These are phyloP conservation scores for Indri indri DNA, from an alignment of 2,113 vertebrate species.

Conservation along the genomic window DNA sequence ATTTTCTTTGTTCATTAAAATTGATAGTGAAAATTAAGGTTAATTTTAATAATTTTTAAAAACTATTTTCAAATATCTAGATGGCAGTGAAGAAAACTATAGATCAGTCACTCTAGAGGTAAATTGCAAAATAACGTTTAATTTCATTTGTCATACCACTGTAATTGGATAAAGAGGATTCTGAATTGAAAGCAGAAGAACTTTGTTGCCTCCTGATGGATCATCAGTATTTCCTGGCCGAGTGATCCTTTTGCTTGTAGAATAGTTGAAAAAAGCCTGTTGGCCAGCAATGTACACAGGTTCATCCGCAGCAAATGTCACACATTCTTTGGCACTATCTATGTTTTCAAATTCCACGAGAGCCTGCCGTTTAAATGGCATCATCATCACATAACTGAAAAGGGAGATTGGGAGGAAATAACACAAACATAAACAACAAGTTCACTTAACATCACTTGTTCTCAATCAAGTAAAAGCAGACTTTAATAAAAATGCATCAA, in stretches of 20 bases:
- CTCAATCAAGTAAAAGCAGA: constrained; percentile 36
- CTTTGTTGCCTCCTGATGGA: constrained; percentile 94
- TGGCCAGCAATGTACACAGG: constrained; percentile 93
- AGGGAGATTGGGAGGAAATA: constrained; percentile 5
- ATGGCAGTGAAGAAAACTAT: constrained; percentile 6
- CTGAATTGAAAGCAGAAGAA: constrained; percentile 94
- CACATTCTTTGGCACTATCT: constrained; percentile 93
- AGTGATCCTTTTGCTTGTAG: constrained; percentile 96
- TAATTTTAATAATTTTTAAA: constrained; percentile 14
- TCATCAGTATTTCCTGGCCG: constrained; percentile 93
- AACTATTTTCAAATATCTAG: constrained; percentile 31
- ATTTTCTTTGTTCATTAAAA: constrained; percentile 32
- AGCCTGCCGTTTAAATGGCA: constrained; percentile 96
- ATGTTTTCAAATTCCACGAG: constrained; percentile 95
- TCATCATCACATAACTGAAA: constrained; percentile 97
- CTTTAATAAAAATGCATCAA: constrained; percentile 42
- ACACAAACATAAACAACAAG: background rate
- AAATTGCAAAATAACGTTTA: constrained; percentile 14
- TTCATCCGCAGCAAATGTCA: constrained; percentile 88
- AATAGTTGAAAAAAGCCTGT: constrained; percentile 97
- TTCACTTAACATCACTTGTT: constrained; percentile 32
- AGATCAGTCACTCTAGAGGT: background rate
- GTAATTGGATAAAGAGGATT: constrained; percentile 97
- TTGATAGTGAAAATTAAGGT: background rate
- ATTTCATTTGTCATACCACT: constrained; percentile 83